These are phyloP conservation scores for Geococcyx californianus DNA, from an alignment of 2,113 vertebrate species.

Conservation along the genomic window DNA sequence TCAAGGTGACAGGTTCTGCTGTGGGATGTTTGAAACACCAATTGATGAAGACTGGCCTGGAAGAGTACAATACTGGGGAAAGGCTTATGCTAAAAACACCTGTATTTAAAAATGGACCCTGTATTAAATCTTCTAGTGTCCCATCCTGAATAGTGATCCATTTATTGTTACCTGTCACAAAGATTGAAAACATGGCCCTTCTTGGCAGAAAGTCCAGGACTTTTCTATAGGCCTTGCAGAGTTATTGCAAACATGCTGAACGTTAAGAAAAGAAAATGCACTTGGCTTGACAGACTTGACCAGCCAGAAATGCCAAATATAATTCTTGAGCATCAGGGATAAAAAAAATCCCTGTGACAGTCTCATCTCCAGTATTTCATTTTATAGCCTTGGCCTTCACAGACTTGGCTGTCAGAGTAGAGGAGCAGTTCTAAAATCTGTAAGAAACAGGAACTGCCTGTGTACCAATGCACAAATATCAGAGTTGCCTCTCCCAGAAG, in stretches of 20 bases:
- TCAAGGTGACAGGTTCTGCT: not conserved
- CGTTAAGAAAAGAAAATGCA: conserved; percentile 6
- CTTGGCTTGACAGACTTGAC: not conserved
- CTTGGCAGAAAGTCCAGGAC: not conserved
- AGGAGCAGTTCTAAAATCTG: not conserved
- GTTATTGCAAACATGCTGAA: not conserved
- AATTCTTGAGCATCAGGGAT: not conserved
- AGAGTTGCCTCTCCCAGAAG: not conserved
- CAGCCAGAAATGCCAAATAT: not conserved
- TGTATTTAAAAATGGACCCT: not conserved
- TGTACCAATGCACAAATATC: not conserved
- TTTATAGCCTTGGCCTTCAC: not conserved
- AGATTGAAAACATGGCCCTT: not conserved
- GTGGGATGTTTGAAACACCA: not conserved
- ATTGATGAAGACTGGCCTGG: not conserved
- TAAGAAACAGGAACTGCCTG: not conserved
- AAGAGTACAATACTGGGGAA: not conserved
- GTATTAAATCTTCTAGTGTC: not conserved
- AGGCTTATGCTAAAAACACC: not conserved
- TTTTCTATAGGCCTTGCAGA: not conserved
- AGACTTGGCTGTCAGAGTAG: not conserved
- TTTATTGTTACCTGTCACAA: not conserved
- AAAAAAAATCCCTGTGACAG: not conserved
- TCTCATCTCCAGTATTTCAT: not conserved
- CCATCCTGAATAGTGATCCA: not conserved